Conservation (phyloP, 2,113 vertebrate genomes). For the Dromiciops gliroides region DNA sequence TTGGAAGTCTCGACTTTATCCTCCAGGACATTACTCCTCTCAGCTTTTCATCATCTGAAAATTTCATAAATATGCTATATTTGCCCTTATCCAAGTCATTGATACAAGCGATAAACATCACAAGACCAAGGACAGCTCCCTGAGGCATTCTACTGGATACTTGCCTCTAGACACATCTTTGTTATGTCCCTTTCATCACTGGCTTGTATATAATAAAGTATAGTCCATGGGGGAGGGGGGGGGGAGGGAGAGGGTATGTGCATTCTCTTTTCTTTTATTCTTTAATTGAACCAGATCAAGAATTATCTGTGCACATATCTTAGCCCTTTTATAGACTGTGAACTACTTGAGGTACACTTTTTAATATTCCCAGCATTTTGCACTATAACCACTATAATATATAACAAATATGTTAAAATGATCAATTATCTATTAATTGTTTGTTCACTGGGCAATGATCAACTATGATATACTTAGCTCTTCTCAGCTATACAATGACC, state of each 20-base stretch:
- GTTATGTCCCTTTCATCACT: background rate
- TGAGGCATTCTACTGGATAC: background rate
- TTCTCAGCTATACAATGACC: too few relatives aligned
- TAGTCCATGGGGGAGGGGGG: too few relatives aligned
- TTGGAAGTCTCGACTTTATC: background rate
- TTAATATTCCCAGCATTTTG: background rate
- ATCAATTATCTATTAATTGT: background rate
- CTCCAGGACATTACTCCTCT: background rate
- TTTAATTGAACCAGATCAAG: background rate
- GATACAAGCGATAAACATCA: background rate
- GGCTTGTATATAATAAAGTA: background rate
- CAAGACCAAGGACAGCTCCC: background rate
- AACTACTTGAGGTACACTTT: background rate
- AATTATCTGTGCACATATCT: background rate
- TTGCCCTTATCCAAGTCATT: background rate
- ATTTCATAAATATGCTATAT: background rate
- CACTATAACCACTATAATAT: background rate
- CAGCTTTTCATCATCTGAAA: background rate
- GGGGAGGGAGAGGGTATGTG: too few relatives aligned
- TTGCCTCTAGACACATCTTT: background rate
- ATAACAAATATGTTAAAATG: background rate
- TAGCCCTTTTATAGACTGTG: background rate
- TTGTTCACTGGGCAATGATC: too few relatives aligned
- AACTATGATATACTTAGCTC: too few relatives aligned
- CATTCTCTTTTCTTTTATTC: background rate